Evolutionary conservation across 2,888 invertebrate species (phyloP).

Genomic region (Eristalinus aeneus): DNA sequence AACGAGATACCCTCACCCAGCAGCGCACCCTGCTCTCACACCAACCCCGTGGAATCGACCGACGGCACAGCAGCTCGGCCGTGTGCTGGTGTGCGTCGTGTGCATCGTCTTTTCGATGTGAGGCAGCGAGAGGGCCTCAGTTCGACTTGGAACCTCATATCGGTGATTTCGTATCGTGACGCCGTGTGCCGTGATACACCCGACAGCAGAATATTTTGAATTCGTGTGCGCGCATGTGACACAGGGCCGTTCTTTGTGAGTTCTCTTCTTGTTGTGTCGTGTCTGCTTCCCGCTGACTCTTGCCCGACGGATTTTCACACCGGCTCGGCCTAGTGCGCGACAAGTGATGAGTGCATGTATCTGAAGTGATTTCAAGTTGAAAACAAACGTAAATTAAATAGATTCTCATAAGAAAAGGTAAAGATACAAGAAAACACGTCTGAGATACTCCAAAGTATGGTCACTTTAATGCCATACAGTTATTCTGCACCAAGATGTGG

Average conservation of each 20-base stretch:
- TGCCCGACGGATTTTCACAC: slow-evolving; percentile 41
- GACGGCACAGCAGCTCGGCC: background rate
- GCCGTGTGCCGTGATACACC: background rate
- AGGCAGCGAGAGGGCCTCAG: slow-evolving; percentile 45
- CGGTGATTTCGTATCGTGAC: slow-evolving; percentile 47
- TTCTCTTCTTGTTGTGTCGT: background rate
- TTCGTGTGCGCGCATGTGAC: slow-evolving; percentile 33
- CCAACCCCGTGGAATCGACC: background rate
- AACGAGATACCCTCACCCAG: slow-evolving; percentile 18
- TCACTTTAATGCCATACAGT: slow-evolving; percentile 81
- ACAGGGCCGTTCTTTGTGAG: slow-evolving; percentile 4
- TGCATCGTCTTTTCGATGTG: slow-evolving; percentile 33
- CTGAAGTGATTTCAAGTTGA: slow-evolving; percentile 23
- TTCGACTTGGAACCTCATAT: slow-evolving; percentile 64
- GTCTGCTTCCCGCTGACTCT: background rate
- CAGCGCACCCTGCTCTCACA: slow-evolving; percentile 19
- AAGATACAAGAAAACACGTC: slow-evolving; percentile 33
- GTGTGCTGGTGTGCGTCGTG: background rate
- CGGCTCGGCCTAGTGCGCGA: background rate
- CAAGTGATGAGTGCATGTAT: slow-evolving; percentile 23
- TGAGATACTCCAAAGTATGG: slow-evolving; percentile 76
- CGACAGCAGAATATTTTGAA: slow-evolving; percentile 20
- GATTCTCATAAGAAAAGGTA: background rate
- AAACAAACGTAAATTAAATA: slow-evolving; percentile 18
- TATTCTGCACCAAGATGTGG: slow-evolving; percentile 81